A percentile compares a stretch with the other conserved stretches of the same genome.
phyloP scores from a whole-genome alignment of 53 echinoderm and acorn worm genomes.

The Actinopyga echinites region DNA sequence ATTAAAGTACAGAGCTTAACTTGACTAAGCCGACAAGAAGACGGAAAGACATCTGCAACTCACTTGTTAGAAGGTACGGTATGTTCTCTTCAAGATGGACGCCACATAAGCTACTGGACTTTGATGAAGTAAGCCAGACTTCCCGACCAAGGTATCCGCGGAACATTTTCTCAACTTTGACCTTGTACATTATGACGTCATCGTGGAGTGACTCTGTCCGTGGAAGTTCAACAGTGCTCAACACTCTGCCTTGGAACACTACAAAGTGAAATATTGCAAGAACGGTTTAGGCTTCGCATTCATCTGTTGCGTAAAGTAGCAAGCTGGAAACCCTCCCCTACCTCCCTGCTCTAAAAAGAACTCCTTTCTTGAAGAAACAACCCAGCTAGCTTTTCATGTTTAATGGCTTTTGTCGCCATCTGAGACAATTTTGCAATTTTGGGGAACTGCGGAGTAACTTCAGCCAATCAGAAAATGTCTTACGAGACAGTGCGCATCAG shows the following conservation, averaged over 20 bases:
- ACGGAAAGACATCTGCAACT: background rate
- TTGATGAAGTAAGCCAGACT: slow-evolving; percentile 21
- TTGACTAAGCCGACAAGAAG: background rate
- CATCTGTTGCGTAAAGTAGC: no score
- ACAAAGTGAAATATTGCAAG: background rate
- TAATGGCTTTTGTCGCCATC: no score
- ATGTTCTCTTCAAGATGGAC: background rate
- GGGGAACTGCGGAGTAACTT: no score
- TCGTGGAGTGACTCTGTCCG: background rate
- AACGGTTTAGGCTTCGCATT: no score
- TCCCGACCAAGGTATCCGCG: slow-evolving; percentile 11
- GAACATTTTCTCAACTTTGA: slow-evolving; percentile 16
- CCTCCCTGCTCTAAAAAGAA: no score
- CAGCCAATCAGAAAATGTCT: no score
- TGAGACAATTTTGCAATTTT: no score
- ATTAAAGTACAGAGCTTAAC: no score
- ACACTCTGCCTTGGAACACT: slow-evolving; percentile 17
- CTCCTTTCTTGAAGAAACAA: no score
- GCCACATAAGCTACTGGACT: background rate
- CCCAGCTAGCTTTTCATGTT: no score
- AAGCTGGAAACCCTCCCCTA: no score
- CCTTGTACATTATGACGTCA: slow-evolving; percentile 18
- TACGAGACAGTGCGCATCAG: no score
- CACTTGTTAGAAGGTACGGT: slow-evolving; percentile 14
- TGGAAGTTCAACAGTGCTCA: background rate